Conservation (phyloP, 2,888 invertebrate species). For the Zygothrica quintamaculata region DNA sequence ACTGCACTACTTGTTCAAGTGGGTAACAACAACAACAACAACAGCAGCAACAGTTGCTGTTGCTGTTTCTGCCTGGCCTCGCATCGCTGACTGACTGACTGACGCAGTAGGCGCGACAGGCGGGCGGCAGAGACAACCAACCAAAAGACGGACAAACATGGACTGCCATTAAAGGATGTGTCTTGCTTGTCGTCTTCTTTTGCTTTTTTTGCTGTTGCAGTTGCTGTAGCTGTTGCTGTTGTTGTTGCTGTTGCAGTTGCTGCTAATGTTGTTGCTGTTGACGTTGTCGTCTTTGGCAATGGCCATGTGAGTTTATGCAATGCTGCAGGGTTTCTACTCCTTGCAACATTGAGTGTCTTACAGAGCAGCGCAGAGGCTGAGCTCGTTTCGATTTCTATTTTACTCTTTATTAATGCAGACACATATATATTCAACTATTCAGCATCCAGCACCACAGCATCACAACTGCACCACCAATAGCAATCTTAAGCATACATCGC, state of each 20-base stretch:
- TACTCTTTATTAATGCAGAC: constrained; percentile 70
- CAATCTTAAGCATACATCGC: background rate
- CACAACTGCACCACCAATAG: background rate
- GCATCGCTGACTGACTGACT: constrained; percentile 52
- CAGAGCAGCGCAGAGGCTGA: constrained; percentile 7
- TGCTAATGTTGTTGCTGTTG: constrained; percentile 15
- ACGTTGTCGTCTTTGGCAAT: constrained; percentile 41
- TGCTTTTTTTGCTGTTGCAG: constrained; percentile 27
- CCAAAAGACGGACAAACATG: constrained; percentile 39
- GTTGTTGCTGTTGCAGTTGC: constrained; percentile 34
- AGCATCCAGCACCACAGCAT: constrained; percentile 31
- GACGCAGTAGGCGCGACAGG: constrained; percentile 59
- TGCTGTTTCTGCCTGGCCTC: constrained; percentile 57
- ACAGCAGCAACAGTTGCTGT: constrained; percentile 26
- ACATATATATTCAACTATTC: constrained; percentile 48
- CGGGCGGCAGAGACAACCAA: constrained; percentile 32
- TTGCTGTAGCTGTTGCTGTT: constrained; percentile 24
- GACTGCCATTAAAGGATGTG: constrained; percentile 75
- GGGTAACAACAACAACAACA: constrained; percentile 58
- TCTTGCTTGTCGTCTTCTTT: constrained; percentile 32
- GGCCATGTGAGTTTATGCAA: constrained; percentile 53
- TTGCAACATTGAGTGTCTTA: no score
- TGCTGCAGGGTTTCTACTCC: constrained; percentile 55
- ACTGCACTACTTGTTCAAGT: constrained; percentile 78
- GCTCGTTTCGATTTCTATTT: constrained; percentile 78